phyloP scores from a whole-genome alignment of 2,888 invertebrate species.

The Labia minor region DNA sequence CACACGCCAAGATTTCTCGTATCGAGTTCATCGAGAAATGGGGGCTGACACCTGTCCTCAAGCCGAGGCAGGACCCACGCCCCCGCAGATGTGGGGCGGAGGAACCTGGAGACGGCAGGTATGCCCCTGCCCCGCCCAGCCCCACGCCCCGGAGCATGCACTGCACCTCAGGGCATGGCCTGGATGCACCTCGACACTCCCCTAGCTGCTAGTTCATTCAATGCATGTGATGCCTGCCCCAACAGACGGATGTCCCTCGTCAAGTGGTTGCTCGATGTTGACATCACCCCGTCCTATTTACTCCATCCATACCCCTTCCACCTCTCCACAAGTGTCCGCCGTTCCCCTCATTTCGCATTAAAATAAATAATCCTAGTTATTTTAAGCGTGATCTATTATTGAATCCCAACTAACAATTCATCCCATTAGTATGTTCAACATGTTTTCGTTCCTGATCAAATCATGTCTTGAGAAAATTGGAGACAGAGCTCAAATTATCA shows the following conservation, averaged over 20 bases:
- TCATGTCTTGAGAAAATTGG: neutral
- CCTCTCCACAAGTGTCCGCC: neutral
- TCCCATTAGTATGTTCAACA: neutral
- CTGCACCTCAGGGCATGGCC: constrained; percentile 9
- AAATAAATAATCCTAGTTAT: neutral
- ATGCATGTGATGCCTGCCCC: constrained; percentile 15
- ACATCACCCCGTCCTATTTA: neutral
- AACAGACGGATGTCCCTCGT: constrained; percentile 16
- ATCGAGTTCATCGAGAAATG: constrained; percentile 95
- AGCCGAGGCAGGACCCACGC: constrained; percentile 85
- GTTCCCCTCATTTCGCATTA: neutral
- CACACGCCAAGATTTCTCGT: constrained; percentile 86
- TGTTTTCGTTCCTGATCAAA: neutral
- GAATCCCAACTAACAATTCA: neutral
- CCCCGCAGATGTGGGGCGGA: constrained; percentile 62
- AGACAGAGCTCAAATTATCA: constrained; percentile 6
- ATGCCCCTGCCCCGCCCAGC: constrained; percentile 34
- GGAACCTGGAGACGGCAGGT: constrained; percentile 62
- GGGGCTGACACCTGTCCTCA: constrained; percentile 96
- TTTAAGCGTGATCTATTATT: neutral
- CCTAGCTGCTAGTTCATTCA: constrained; percentile 18
- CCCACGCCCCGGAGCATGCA: constrained; percentile 20
- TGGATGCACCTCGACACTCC: constrained; percentile 22
- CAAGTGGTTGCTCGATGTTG: constrained; percentile 14
- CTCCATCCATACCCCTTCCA: constrained; percentile 20